Base-by-base conservation (phyloP, 2,888 invertebrate species). In the Eurytoma californica region DNA sequence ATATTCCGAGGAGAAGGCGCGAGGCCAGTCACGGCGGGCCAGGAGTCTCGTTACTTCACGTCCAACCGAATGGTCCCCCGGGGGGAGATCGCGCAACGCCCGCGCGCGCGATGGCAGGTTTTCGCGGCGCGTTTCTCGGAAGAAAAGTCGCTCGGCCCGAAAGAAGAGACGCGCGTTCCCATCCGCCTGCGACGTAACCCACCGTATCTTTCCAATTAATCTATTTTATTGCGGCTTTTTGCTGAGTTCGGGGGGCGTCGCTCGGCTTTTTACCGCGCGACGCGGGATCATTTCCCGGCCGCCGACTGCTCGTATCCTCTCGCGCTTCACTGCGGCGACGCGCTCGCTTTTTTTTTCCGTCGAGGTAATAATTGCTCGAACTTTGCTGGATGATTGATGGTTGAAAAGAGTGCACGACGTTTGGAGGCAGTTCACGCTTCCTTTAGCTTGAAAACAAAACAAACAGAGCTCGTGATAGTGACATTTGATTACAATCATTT, bases 91-190 rank as follows among this genome's bases (percentile, higher is more conserved):
- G 39, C 39, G 39, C 39, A 39, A 72, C 72, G n/a, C n/a, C 9
- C 14, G 2, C 51, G 55, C 76, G 67, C 77, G 72, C 67, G 60
- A 78, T 0, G 4, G 7, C 5, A 39, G 3, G 39, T 39, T 39
- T 39, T 39, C 39, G 39, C 39, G 39, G 39, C 39, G 39, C 4
- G 4, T 39, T 72, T 67, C 67, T 67, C 24, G 72, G 16, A 60
- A 78, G 60, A 77, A 77, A 72, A 78, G 72, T 78, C 30, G 28
- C 39, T 24, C 39, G 5, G 57, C 16, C 24, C 14, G 72, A 57
- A 30, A 66, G 66, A 68, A 61, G 68, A 4, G 39, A 39, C 7
- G 39, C 7, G 39, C 39, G 39, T 68, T 68, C 68, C 68, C 61
- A 68, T 55, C 68, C 75, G 12, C 53, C 12, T 20, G 66, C 49